Percentiles rank a stretch among this genome's conserved stretches.
Evolutionary conservation across 2,888 invertebrate species (phyloP).

Genomic region (Lithophane socia): DNA sequence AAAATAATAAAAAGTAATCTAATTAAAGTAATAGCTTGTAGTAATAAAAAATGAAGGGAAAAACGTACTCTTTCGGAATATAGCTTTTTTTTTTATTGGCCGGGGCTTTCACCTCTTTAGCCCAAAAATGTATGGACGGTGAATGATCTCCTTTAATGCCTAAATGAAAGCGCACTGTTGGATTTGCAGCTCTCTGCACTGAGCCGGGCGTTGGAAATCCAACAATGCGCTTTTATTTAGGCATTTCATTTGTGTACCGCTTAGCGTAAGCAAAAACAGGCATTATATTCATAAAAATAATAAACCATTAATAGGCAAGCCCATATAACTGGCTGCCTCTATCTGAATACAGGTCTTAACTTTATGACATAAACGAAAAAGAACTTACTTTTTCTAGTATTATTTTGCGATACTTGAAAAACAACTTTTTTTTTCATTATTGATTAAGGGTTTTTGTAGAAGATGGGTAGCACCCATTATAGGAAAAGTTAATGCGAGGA

Average conservation of each 20-base stretch:
- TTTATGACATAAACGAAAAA: background rate
- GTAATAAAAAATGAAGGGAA: too few relatives aligned
- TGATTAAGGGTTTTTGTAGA: background rate
- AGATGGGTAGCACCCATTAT: background rate
- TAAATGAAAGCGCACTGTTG: background rate
- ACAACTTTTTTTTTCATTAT: background rate
- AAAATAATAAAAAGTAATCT: too few relatives aligned
- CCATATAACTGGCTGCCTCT: background rate
- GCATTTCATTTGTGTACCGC: too few relatives aligned
- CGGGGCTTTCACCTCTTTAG: too few relatives aligned
- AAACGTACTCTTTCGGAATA: too few relatives aligned
- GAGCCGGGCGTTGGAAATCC: background rate
- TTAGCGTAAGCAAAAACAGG: background rate
- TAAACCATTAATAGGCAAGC: background rate
- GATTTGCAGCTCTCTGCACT: background rate
- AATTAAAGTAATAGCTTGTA: too few relatives aligned
- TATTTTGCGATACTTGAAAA: background rate
- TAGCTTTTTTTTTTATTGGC: too few relatives aligned
- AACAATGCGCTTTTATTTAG: background rate
- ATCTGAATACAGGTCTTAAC: background rate
- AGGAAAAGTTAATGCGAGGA: slow-evolving; percentile 11
- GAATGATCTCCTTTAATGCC: too few relatives aligned
- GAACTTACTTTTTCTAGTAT: background rate
- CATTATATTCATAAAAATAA: background rate
- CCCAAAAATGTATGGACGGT: too few relatives aligned